These are phyloP conservation scores for Dynastes tityus DNA, from an alignment of 2,888 invertebrate species.

Conservation along the genomic window DNA sequence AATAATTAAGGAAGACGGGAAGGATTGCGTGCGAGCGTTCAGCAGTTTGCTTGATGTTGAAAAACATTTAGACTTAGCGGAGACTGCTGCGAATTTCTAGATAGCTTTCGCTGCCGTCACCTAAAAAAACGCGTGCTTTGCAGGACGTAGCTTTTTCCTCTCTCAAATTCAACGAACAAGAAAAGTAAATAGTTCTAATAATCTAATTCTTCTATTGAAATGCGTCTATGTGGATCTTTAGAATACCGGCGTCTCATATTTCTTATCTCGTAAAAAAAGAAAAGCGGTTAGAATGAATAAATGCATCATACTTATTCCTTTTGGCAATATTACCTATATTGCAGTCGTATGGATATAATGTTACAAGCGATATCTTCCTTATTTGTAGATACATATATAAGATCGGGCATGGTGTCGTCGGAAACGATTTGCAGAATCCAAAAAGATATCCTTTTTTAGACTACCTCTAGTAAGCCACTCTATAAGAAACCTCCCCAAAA, in stretches of 20 bases:
- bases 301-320: too few relatives aligned
- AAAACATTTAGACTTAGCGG: slow-evolving; percentile 33
- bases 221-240: not conserved
- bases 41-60: not conserved
- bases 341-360: too few relatives aligned
- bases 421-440: too few relatives aligned
- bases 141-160: not conserved
- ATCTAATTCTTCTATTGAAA: not conserved
- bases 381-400: too few relatives aligned
- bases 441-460: too few relatives aligned
- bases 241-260: too few relatives aligned
- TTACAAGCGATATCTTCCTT: too few relatives aligned
- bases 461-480: too few relatives aligned
- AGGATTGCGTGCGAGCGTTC: slow-evolving; percentile 25
- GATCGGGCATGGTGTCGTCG: too few relatives aligned
- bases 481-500: too few relatives aligned
- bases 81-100: slow-evolving; percentile 13
- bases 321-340: too few relatives aligned
- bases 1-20: slow-evolving; percentile 35
- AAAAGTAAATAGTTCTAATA: not conserved
- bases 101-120: not conserved
- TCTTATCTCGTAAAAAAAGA: not conserved
- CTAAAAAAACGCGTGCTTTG: slow-evolving; percentile 11
- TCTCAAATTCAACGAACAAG: slow-evolving; percentile 2
- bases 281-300: too few relatives aligned